These are phyloP conservation scores for Myiotriccus ornatus DNA, from an alignment of 2,797 vertebrate genomes.

Conservation along the genomic window DNA sequence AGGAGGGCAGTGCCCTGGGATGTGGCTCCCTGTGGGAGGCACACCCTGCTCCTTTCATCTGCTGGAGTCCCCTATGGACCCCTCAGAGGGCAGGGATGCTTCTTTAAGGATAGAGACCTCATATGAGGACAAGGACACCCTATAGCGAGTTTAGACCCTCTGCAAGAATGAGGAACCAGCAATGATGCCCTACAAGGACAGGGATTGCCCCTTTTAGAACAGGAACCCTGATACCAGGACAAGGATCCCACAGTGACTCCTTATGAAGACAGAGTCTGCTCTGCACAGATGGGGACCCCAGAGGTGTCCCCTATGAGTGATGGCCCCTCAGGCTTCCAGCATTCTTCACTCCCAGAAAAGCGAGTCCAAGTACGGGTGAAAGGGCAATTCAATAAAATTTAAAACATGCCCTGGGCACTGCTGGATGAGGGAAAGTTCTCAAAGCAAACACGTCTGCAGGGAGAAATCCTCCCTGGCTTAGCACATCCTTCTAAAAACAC, in stretches of 20 bases:
- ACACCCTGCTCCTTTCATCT: accelerated
- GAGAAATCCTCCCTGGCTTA: conserved; percentile 14
- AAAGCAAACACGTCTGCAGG: background rate
- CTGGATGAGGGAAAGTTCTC: background rate
- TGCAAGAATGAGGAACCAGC: background rate
- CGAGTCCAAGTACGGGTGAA: background rate
- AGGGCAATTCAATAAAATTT: background rate
- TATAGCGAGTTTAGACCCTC: background rate
- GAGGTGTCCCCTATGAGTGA: background rate
- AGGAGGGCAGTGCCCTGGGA: background rate
- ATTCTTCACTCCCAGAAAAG: background rate
- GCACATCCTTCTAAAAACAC: background rate
- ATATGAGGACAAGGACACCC: background rate
- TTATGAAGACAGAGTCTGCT: no score
- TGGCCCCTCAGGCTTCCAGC: background rate
- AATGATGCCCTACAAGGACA: background rate
- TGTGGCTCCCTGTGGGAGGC: background rate
- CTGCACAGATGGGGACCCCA: background rate
- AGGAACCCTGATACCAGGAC: background rate
- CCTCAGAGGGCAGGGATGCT: no score
- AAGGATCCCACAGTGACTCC: background rate
- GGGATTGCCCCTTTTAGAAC: background rate
- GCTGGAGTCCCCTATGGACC: background rate
- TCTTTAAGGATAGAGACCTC: background rate
- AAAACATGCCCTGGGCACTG: background rate